These are phyloP conservation scores for Lynx canadensis DNA, from an alignment of 2,113 vertebrate species.

Conservation along the genomic window DNA sequence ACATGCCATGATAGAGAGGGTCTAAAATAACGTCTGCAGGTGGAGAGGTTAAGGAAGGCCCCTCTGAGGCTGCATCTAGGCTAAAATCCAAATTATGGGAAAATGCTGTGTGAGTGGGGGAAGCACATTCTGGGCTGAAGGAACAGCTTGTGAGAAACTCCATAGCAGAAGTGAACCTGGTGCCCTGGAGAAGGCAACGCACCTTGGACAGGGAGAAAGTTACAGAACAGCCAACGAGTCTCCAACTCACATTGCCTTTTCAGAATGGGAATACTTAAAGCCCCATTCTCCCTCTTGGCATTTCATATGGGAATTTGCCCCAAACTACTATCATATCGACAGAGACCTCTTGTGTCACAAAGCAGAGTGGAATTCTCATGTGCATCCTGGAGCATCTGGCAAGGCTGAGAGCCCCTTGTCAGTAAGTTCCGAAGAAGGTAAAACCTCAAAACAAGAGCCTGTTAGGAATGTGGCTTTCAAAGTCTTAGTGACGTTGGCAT, in stretches of 20 bases:
- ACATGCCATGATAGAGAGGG: not conserved
- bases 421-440: not conserved
- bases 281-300: not conserved
- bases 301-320: not conserved
- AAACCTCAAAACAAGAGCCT: not conserved
- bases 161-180: not conserved
- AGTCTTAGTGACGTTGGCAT: not conserved
- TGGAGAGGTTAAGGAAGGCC: not conserved
- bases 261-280: not conserved
- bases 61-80: not conserved
- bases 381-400: not conserved
- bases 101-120: not conserved
- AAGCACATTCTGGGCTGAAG: not conserved
- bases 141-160: not conserved
- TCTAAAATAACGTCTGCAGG: not conserved
- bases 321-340: not conserved
- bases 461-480: not conserved
- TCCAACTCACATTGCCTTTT: not conserved
- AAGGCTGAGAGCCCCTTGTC: not conserved
- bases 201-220: not conserved
- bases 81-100: not conserved
- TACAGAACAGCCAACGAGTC: not conserved
- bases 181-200: not conserved
- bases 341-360: not conserved
- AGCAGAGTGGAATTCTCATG: not conserved